Conservation (phyloP, 2,888 invertebrate genomes). For the Rhorus exstirpatorius region DNA sequence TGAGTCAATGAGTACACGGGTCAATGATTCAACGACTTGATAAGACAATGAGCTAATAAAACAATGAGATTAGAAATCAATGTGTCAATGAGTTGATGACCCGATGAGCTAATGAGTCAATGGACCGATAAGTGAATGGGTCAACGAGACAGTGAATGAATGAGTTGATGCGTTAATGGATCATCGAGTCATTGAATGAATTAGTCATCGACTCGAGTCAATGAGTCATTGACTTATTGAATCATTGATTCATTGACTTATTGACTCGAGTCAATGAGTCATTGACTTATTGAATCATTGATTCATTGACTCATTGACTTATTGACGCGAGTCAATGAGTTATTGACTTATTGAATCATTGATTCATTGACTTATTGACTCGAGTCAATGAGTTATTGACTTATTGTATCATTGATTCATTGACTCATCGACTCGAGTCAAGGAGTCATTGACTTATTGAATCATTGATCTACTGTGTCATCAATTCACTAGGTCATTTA, state of each 20-base stretch:
- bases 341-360: constrained; percentile 13
- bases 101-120: too few relatives aligned
- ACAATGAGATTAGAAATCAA: too few relatives aligned
- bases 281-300: not conserved
- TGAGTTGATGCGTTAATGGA: too few relatives aligned
- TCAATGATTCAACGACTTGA: too few relatives aligned
- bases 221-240: constrained; percentile 1
- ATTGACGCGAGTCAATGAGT: not conserved
- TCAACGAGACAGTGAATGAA: too few relatives aligned
- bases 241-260: not conserved
- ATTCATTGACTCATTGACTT: too few relatives aligned
- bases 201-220: not conserved
- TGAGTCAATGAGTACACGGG: not conserved
- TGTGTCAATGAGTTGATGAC: too few relatives aligned
- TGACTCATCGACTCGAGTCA: too few relatives aligned
- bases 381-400: not conserved
- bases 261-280: not conserved
- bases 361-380: not conserved
- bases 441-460: constrained; percentile 2
- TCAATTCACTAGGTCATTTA: not conserved
- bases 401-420: not conserved
- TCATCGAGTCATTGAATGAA: too few relatives aligned
- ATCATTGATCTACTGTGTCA: not conserved
- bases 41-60: not conserved
- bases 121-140: too few relatives aligned